These are phyloP conservation scores for Sinohyriopsis cumingii DNA, from an alignment of 2,888 invertebrate genomes.

Conservation along the genomic window DNA sequence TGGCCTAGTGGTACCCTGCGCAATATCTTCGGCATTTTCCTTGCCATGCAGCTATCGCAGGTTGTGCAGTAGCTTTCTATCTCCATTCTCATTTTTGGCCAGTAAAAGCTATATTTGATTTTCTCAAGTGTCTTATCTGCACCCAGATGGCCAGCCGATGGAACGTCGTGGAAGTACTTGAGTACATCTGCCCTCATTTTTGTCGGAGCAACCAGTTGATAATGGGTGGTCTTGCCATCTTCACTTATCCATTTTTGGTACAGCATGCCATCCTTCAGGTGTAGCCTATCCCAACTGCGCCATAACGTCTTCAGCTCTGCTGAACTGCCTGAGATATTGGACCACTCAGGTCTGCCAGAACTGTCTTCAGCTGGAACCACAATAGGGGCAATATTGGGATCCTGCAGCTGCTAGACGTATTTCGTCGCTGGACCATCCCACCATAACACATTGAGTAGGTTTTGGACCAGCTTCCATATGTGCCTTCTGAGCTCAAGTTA, in stretches of 20 bases:
- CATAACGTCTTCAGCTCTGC: neutral
- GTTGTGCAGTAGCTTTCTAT: slow-evolving; percentile 8
- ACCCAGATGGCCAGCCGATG: slow-evolving; percentile 12
- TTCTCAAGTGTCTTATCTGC: slow-evolving; percentile 6
- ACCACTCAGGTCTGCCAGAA: neutral
- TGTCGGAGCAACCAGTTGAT: slow-evolving; percentile 6
- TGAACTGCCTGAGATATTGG: neutral
- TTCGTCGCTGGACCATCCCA: neutral
- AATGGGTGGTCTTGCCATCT: neutral
- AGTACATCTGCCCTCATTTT: slow-evolving; percentile 1
- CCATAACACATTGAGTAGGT: neutral
- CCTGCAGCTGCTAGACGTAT: neutral
- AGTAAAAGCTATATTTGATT: slow-evolving; percentile 2
- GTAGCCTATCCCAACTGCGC: neutral
- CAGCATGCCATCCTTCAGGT: neutral
- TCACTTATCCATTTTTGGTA: neutral
- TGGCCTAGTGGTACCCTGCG: slow-evolving; percentile 9
- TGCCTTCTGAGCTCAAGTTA: neutral
- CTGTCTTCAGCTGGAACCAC: neutral
- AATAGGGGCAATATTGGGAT: neutral
- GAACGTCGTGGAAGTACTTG: slow-evolving; percentile 7
- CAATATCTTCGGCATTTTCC: slow-evolving; percentile 1
- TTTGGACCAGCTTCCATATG: neutral
- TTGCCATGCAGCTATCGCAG: slow-evolving; percentile 11
- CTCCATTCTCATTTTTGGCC: slow-evolving; percentile 4